Conservation (phyloP, 2,797 vertebrate species). For the Pseudochirops corinnae region DNA sequence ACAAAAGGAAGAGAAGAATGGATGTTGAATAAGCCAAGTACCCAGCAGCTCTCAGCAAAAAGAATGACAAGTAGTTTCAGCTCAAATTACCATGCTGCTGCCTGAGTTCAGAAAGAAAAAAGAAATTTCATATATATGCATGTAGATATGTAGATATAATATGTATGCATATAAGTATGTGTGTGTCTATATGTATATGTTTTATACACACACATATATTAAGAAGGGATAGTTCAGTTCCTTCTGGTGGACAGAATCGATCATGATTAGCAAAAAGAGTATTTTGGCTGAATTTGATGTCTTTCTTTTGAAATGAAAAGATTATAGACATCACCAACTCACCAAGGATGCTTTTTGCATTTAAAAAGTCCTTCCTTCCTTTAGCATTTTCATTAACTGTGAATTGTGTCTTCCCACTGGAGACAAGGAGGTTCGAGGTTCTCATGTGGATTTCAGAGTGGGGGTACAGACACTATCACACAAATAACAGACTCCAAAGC, state of each 20-base stretch:
- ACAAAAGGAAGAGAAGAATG: conserved; percentile 20
- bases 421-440: conserved; percentile 1
- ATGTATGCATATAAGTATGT: not conserved
- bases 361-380: not conserved
- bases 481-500: not conserved
- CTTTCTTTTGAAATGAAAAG: not conserved
- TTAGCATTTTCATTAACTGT: not conserved
- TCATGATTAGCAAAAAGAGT: not conserved
- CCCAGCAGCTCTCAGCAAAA: not conserved
- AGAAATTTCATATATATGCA: not conserved
- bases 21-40: not conserved
- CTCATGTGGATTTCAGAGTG: not conserved
- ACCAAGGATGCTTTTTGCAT: not conserved
- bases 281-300: not conserved
- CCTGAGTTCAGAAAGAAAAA: not conserved
- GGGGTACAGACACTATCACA: not conserved
- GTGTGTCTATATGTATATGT: not conserved
- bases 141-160: not conserved
- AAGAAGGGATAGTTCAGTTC: not conserved
- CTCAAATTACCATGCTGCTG: not conserved
- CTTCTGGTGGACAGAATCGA: not conserved
- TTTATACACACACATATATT: not conserved
- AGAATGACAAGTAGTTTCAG: not conserved
- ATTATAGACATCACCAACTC: not conserved
- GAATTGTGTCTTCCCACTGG: not conserved